Evolutionary conservation across 2,888 invertebrate species (phyloP).

Genomic region (Archips crataeganus): DNA sequence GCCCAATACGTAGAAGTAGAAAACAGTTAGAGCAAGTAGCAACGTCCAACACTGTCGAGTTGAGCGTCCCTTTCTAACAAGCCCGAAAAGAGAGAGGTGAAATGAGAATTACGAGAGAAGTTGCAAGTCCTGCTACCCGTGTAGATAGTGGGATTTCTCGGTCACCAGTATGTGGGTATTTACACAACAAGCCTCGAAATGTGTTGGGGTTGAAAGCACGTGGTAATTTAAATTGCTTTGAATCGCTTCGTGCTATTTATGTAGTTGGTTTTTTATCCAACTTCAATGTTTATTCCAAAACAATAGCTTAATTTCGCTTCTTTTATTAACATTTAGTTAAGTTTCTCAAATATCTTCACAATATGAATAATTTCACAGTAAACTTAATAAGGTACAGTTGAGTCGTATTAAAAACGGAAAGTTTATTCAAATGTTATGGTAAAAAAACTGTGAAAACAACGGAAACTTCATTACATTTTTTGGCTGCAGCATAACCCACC

Average conservation of each 20-base stretch:
- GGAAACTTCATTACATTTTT: constrained; percentile 24
- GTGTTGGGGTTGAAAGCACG: constrained; percentile 31
- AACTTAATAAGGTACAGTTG: background rate
- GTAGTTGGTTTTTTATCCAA: too few relatives aligned
- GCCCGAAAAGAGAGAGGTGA: background rate
- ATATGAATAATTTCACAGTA: background rate
- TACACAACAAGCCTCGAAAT: constrained; percentile 36
- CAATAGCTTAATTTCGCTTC: background rate
- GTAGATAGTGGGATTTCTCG: constrained; percentile 37
- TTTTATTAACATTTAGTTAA: background rate
- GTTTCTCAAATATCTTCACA: background rate
- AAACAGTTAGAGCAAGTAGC: background rate
- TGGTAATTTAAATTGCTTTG: constrained; percentile 38
- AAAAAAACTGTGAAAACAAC: constrained; percentile 28
- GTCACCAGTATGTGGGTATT: constrained; percentile 38
- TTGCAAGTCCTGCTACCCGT: background rate
- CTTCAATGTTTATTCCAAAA: background rate
- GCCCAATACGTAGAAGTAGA: constrained; percentile 57
- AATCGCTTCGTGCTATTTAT: background rate
- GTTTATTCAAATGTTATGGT: background rate
- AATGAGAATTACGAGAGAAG: background rate
- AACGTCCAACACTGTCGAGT: background rate
- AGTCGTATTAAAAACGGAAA: background rate
- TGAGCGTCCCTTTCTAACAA: background rate
- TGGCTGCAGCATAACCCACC: constrained; percentile 11